Evolutionary conservation across 2,888 invertebrate species (phyloP), one percentile per base, ranked within the genome.

Genomic region (Blera fallax): DNA sequence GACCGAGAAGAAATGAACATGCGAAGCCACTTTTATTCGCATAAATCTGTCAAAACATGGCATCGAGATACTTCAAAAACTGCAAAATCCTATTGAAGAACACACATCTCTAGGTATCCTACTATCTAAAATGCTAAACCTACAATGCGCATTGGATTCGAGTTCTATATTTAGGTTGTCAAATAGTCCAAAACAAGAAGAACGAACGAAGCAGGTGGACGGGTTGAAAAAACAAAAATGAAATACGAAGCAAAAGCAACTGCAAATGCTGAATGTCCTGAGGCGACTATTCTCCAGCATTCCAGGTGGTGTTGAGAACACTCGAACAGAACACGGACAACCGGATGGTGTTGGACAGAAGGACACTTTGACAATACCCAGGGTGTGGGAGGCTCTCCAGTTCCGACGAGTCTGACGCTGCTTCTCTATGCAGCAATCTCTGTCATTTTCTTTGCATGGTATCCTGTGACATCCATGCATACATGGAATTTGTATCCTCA

Each of bases 1-100:
- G 3, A 45, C 32, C 27, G 34, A 72, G 34, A 50, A 34, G 74
- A 67, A 50, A 67, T 52, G 34, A 37, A 48, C 62, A 74, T 69
- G 73, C 72, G 48, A 73, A 73, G 77, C 77, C 82, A 82, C 82
- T 72, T 72, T 65, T 60, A 77, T 82, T 77, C 82, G 79, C 62
- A 78, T 73, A 73, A 83, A 78, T 83, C 83, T 78, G 83, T 79
- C 78, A 72, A 54, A 62, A 48, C 10, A 45, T 65, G 48, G 60
- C 24, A 58, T 60, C 29, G 52, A 54, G 65, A 37, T 45, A 72
- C 65, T 65, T 45, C 70, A 45, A 62, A 37, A 69, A 29, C 60
- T 45, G 62, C 43, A 54, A 54, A 54, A 54, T 62, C 54, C 43
- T 24, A 48, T 56, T 48, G 45, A 58, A 45, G 14, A 29, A 50